Conservation (phyloP, 2,888 invertebrate genomes). For the Oxytorus armatus region DNA sequence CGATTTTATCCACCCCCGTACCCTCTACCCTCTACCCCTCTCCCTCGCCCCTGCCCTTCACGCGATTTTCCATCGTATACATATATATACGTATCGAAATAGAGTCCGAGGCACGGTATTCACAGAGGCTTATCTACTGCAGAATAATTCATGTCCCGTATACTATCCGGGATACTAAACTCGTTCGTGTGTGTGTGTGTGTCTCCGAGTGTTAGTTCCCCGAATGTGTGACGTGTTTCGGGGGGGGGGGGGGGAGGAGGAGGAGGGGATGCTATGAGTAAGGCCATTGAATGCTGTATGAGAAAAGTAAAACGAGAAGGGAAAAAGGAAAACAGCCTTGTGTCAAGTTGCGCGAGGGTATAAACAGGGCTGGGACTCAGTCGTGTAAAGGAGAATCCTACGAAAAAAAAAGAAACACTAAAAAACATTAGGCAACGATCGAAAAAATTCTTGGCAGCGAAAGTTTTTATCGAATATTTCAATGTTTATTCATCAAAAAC, state of each 20-base stretch:
- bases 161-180: too few relatives aligned
- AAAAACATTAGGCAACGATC: conserved; percentile 1
- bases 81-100: conserved; percentile 28
- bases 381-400: not conserved
- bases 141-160: conserved; percentile 66
- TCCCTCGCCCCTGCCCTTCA: conserved; percentile 2
- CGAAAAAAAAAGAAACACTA: conserved; percentile 6
- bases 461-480: too few relatives aligned
- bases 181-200: too few relatives aligned
- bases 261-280: not conserved
- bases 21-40: not conserved
- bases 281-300: conserved; percentile 11
- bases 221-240: not conserved
- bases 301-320: not conserved
- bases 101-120: conserved; percentile 33
- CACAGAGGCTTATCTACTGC: conserved; percentile 55
- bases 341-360: not conserved
- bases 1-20: conserved; percentile 45
- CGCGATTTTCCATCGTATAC: conserved; percentile 44
- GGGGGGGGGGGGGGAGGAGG: not conserved
- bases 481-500: too few relatives aligned
- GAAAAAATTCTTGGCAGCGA: not conserved
- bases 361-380: not conserved
- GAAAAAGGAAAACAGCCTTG: conserved; percentile 17
- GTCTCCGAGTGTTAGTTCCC: too few relatives aligned